These are phyloP conservation scores for Acleris laterana DNA, from an alignment of 2,888 invertebrate species.

Conservation along the genomic window DNA sequence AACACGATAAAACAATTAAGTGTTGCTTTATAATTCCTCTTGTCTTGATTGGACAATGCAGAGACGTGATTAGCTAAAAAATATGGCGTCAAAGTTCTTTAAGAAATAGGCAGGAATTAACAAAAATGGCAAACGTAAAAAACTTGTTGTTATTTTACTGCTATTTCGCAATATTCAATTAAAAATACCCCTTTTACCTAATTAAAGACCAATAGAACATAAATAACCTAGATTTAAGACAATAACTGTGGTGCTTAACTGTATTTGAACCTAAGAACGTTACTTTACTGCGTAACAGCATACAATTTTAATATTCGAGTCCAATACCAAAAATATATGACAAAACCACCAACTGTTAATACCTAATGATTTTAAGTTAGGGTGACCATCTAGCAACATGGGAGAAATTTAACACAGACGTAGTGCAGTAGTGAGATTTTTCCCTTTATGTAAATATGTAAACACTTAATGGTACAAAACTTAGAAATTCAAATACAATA, in stretches of 20 bases:
- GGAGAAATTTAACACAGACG: slow-evolving; percentile 1
- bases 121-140: neutral
- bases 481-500: too few relatives aligned
- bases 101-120: neutral
- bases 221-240: slow-evolving; percentile 40
- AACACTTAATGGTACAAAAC: too few relatives aligned
- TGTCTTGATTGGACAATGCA: slow-evolving; percentile 2
- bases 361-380: slow-evolving; percentile 53
- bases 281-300: slow-evolving; percentile 28
- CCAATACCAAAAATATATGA: slow-evolving; percentile 75
- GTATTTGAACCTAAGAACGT: slow-evolving; percentile 36
- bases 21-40: neutral
- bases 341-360: slow-evolving; percentile 74
- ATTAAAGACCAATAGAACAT: slow-evolving; percentile 29
- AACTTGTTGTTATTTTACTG: neutral
- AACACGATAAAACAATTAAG: neutral
- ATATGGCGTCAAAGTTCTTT: neutral
- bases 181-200: neutral
- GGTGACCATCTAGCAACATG: slow-evolving; percentile 7
- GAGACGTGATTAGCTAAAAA: slow-evolving; percentile 9
- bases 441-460: too few relatives aligned
- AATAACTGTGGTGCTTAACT: slow-evolving; percentile 43
- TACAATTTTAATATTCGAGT: slow-evolving; percentile 49
- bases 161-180: neutral
- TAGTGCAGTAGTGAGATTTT: neutral